Percentiles rank a stretch among this genome's conserved stretches.
Conservation (phyloP, 2,797 vertebrate species). For the Taenioides sp. region DNA sequence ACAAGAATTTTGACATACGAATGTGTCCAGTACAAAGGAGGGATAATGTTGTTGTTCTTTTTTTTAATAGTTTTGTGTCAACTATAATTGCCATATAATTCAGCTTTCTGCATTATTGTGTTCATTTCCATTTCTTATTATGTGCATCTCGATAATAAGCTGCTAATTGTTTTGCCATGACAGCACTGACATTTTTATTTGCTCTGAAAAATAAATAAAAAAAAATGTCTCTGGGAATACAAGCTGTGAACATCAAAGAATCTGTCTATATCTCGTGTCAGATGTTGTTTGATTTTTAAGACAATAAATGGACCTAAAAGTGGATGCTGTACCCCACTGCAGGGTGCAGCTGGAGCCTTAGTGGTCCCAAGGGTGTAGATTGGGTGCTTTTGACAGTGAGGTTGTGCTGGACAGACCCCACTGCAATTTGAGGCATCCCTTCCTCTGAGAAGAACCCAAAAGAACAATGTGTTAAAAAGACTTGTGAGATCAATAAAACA, state of each 20-base stretch:
- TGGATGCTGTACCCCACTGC: slow-evolving; percentile 41
- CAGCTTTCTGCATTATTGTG: slow-evolving; percentile 26
- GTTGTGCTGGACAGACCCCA: slow-evolving; percentile 61
- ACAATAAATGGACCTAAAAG: slow-evolving; percentile 71
- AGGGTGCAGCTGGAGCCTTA: slow-evolving; percentile 59
- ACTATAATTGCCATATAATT: slow-evolving; percentile 20
- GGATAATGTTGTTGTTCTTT: slow-evolving; percentile 31
- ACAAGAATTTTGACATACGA: slow-evolving; percentile 25
- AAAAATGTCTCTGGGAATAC: slow-evolving; percentile 57
- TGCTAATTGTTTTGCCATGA: slow-evolving; percentile 61
- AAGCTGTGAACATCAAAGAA: slow-evolving; percentile 75
- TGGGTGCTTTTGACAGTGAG: slow-evolving; percentile 59
- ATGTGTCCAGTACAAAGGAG: slow-evolving; percentile 39
- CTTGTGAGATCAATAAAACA: slow-evolving; percentile 49
- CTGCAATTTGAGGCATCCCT: slow-evolving; percentile 30
- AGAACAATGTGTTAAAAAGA: slow-evolving; percentile 41
- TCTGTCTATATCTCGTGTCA: slow-evolving; percentile 75
- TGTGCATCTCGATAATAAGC: slow-evolving; percentile 65
- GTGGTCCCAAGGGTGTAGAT: slow-evolving; percentile 47
- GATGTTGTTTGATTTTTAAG: slow-evolving; percentile 75
- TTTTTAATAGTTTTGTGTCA: slow-evolving; percentile 34
- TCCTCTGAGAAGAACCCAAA: slow-evolving; percentile 48
- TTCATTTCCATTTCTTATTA: slow-evolving; percentile 37
- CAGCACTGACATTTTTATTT: slow-evolving; percentile 54
- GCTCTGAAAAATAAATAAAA: slow-evolving; percentile 58